phyloP scores from a whole-genome alignment of 2,113 vertebrate species.

The Ptyas mucosa region DNA sequence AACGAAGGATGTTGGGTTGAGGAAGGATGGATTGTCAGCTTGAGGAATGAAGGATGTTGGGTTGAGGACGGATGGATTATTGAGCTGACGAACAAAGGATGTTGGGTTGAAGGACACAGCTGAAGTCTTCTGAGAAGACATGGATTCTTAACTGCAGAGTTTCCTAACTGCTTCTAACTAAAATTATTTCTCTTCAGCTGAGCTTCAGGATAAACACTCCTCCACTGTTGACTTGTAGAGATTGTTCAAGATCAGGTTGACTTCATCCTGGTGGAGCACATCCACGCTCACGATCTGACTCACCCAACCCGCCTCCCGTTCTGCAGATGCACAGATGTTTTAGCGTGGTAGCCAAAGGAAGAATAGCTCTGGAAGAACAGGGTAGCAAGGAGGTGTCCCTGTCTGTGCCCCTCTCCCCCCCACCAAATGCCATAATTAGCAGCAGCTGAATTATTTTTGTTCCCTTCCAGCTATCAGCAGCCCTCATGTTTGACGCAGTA shows the following conservation, averaged over 20 bases:
- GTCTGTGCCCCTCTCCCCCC: not conserved
- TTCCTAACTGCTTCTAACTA: not conserved
- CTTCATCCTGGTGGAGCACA: not conserved
- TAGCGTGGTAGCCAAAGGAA: not conserved
- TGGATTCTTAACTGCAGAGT: not conserved
- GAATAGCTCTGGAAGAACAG: not conserved
- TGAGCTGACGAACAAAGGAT: not conserved
- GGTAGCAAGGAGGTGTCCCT: not conserved
- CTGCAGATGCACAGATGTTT: not conserved
- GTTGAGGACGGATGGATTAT: not conserved
- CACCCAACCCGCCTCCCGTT: not conserved
- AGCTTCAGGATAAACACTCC: not conserved
- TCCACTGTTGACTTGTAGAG: not conserved
- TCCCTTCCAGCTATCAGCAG: constrained; percentile 76
- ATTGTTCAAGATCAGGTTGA: not conserved
- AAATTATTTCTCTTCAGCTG: not conserved
- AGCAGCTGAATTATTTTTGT: not conserved
- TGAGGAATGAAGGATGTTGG: not conserved
- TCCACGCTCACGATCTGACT: not conserved
- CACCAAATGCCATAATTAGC: not conserved
- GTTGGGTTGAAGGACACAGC: not conserved
- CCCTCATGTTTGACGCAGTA: constrained; percentile 86
- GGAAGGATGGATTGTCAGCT: not conserved
- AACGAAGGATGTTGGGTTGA: no score
- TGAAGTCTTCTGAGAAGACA: not conserved